Percentiles rank a stretch among this genome's conserved stretches.
Conservation (phyloP, 2,888 invertebrate species). For the Miltochrista miniata region DNA sequence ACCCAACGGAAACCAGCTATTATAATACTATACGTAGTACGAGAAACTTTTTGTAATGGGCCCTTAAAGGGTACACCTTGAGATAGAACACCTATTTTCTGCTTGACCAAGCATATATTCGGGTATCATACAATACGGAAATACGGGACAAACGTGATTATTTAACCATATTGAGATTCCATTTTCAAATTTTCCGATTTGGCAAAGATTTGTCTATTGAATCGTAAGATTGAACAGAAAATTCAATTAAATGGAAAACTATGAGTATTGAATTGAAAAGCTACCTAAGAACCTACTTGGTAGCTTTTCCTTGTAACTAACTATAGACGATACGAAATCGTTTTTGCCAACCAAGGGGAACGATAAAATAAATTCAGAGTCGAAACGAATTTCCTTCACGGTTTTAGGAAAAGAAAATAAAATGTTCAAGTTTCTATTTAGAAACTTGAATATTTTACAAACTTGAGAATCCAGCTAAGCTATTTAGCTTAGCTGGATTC, state of each 20-base stretch:
- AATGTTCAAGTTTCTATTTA: too few species aligned
- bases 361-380: too few species aligned
- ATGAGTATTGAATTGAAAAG: too few species aligned
- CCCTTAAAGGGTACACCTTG: neutral
- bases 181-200: slow-evolving; percentile 3
- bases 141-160: slow-evolving; percentile 15
- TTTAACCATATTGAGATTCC: slow-evolving; percentile 9
- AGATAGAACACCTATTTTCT: slow-evolving; percentile 15
- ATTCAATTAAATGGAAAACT: slow-evolving; percentile 6
- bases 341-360: neutral
- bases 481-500: too few species aligned
- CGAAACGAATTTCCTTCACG: too few species aligned
- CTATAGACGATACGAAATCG: neutral
- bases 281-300: too few species aligned
- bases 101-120: slow-evolving; percentile 16
- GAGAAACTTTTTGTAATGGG: neutral
- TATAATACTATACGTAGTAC: neutral
- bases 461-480: too few species aligned
- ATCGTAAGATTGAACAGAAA: neutral
- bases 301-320: neutral
- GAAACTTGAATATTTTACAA: too few species aligned
- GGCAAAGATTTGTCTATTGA: slow-evolving; percentile 5
- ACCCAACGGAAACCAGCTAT: too few species aligned
- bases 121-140: slow-evolving; percentile 12
- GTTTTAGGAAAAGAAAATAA: too few species aligned